phyloP scores from a whole-genome alignment of 2,113 vertebrate species.

The Amazona vittata region DNA sequence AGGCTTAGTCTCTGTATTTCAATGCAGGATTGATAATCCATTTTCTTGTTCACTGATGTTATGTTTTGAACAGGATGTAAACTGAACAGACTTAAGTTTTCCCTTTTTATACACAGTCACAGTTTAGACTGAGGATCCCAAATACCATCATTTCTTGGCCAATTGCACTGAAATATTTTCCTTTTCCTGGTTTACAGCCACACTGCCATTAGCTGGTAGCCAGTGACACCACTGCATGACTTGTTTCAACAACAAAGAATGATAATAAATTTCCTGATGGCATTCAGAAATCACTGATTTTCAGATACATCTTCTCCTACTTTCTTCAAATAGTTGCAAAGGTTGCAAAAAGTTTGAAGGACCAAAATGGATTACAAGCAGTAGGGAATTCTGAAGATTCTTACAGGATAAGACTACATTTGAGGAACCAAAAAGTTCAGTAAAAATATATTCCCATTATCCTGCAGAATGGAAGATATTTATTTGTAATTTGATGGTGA shows the following conservation, averaged over 20 bases:
- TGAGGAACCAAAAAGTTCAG: not conserved
- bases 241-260: not conserved
- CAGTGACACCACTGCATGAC: accelerated
- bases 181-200: not conserved
- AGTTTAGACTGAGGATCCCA: not conserved
- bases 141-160: not conserved
- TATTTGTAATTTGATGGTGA: not conserved
- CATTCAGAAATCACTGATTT: not conserved
- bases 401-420: not conserved
- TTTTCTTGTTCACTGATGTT: not conserved
- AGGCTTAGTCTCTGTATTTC: not conserved
- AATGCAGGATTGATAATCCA: not conserved
- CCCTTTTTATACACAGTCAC: not conserved
- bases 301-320: not conserved
- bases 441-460: not conserved
- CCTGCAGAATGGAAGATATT: not conserved
- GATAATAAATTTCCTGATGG: not conserved
- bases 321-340: not conserved
- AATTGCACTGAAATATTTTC: not conserved
- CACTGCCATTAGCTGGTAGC: not conserved
- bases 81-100: not conserved
- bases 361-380: not conserved
- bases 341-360: not conserved
- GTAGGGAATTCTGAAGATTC: not conserved
- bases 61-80: not conserved